These are phyloP conservation scores for Psilopogon haemacephalus DNA, from an alignment of 2,113 vertebrate species.

Conservation along the genomic window DNA sequence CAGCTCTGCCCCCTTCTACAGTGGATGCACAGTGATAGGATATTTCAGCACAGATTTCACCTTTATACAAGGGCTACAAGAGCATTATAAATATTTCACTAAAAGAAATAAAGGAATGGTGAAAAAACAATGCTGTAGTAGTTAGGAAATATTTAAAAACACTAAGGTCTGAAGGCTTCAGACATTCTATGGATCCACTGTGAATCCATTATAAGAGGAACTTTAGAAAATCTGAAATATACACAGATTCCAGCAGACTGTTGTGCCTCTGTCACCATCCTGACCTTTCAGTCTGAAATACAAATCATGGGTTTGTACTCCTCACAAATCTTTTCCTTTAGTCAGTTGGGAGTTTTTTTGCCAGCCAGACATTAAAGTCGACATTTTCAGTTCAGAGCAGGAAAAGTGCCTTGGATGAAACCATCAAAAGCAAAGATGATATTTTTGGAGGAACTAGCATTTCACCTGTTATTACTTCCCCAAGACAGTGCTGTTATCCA, in stretches of 20 bases:
- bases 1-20: neutral
- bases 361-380: neutral
- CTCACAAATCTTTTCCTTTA: neutral
- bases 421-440: fast-evolving
- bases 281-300: neutral
- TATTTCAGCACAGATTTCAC: neutral
- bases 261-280: neutral
- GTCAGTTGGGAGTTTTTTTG: neutral
- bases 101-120: neutral
- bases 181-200: neutral
- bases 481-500: neutral
- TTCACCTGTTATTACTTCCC: neutral
- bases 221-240: neutral
- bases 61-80: neutral
- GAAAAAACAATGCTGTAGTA: neutral
- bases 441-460: neutral
- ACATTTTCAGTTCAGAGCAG: neutral
- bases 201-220: fast-evolving
- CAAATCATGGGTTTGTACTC: neutral
- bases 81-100: neutral
- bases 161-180: neutral
- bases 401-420: neutral
- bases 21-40: neutral
- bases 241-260: neutral
- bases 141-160: neutral